These are phyloP conservation scores for Pogona vitticeps DNA, from an alignment of 2,113 vertebrate species.

Conservation along the genomic window DNA sequence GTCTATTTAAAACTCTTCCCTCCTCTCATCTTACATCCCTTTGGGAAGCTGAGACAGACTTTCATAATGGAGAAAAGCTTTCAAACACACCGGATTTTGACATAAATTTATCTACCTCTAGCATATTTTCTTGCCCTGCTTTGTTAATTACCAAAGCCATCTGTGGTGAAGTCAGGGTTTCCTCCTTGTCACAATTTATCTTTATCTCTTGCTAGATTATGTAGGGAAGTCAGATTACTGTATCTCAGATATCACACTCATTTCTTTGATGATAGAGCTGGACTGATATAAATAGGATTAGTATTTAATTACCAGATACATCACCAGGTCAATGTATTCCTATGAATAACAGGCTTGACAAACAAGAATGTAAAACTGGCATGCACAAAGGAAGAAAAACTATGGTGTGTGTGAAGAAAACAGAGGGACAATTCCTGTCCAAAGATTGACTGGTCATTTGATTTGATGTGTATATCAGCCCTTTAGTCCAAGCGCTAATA, in stretches of 20 bases:
- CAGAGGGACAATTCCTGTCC: no score
- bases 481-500: no score
- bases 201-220: slow-evolving; percentile 30
- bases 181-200: slow-evolving; percentile 26
- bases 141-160: slow-evolving; percentile 53
- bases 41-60: slow-evolving; percentile 64
- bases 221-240: slow-evolving; percentile 39
- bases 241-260: slow-evolving; percentile 32
- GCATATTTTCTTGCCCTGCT: slow-evolving; percentile 57
- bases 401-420: neutral
- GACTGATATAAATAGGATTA: slow-evolving; percentile 40
- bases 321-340: slow-evolving; percentile 34
- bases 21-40: slow-evolving; percentile 62
- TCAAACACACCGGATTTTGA: slow-evolving; percentile 65
- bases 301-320: slow-evolving; percentile 58
- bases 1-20: slow-evolving; percentile 66
- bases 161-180: slow-evolving; percentile 23
- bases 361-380: slow-evolving; percentile 27
- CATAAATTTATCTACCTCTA: slow-evolving; percentile 67
- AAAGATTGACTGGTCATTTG: no score
- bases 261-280: slow-evolving; percentile 33
- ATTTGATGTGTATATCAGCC: no score
- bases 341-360: neutral
- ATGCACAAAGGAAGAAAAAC: neutral
- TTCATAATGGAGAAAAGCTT: slow-evolving; percentile 66